These are phyloP conservation scores for Columba livia DNA, from an alignment of 2,113 vertebrate genomes.

Conservation along the genomic window DNA sequence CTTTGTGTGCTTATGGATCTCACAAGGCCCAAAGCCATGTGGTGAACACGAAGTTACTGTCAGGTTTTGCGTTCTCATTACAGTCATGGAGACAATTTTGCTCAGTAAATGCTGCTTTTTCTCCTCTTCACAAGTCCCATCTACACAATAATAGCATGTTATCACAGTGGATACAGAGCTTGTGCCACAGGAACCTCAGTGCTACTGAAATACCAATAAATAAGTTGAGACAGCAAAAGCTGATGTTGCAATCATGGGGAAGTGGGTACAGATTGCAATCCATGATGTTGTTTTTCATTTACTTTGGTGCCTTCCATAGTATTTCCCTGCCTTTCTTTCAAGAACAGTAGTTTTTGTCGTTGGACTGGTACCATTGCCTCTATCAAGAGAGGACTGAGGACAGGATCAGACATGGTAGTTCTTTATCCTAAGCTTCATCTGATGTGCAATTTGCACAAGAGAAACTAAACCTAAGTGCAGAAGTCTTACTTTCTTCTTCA, in stretches of 20 bases:
- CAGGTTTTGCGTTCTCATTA: not conserved
- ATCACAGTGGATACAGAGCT: fast-evolving
- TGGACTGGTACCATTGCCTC: fast-evolving
- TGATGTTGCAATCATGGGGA: not conserved
- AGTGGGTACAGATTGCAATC: fast-evolving
- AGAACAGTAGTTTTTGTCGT: not conserved
- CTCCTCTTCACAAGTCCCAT: not conserved
- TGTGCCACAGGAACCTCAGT: not conserved
- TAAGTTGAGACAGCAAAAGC: not conserved
- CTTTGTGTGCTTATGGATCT: not conserved
- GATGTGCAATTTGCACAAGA: not conserved
- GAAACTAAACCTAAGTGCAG: not conserved
- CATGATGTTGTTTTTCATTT: not conserved
- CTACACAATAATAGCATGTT: fast-evolving
- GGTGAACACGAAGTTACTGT: not conserved
- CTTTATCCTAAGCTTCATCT: not conserved
- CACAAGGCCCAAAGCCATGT: not conserved
- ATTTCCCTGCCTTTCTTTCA: not conserved
- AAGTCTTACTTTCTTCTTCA: fast-evolving
- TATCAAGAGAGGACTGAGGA: not conserved
- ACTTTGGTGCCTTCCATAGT: not conserved
- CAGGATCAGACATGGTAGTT: not conserved
- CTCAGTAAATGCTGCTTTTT: not conserved
- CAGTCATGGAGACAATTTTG: fast-evolving
- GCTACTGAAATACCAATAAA: not conserved